Base-by-base conservation (phyloP, 2,888 invertebrate species). In the Scrobipalpa atriplicella region DNA sequence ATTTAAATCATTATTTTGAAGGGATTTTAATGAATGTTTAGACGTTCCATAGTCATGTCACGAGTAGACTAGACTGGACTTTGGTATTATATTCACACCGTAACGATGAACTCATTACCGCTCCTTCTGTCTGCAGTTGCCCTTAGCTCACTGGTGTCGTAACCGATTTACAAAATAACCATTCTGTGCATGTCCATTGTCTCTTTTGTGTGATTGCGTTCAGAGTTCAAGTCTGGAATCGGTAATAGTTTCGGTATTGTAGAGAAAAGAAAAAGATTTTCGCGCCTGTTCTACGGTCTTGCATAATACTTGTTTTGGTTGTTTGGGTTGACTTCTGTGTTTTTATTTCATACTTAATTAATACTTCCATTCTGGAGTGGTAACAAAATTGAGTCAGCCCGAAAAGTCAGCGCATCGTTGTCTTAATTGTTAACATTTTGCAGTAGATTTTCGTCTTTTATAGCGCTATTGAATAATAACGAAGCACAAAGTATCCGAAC, bases 171-270 rank as follows among this genome's bases (percentile, higher is more conserved):
- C 21, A 21, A 56, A n/a, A 56, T 36, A n/a, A 58, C n/a, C 16
- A n/a, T 36, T 38, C 16, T 58, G 11, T 38, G 58, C 58, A 58
- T 58, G n/a, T 38, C 36, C 16, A 58, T 38, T 56, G 21, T 56
- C 36, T 29, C 8, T 56, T 56, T 36, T 36, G 11, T 38, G 13
- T 16, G 36, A n/a, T 38, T 29, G 29, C n/a, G 16, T 38, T 2
- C 13, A 29, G 5, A 52, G 52, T 52, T 19, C 52, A 52, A 52
- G 52, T 21, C 6, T 56, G 54, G 58, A 58, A 58, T 58, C 54
- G 13, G 52, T 16, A 58, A 58, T 58, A 7, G 38, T n/a, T 29
- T 5, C 38, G 29, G 13, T 58, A 38, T 16, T 58, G 38, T 58
- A 36, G 52, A 19, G 21, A 52, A 47, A 56, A 29, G 13, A 13